phyloP scores from a whole-genome alignment of 92 coral and sea anemone genomes.

The Porites cylindrica region DNA sequence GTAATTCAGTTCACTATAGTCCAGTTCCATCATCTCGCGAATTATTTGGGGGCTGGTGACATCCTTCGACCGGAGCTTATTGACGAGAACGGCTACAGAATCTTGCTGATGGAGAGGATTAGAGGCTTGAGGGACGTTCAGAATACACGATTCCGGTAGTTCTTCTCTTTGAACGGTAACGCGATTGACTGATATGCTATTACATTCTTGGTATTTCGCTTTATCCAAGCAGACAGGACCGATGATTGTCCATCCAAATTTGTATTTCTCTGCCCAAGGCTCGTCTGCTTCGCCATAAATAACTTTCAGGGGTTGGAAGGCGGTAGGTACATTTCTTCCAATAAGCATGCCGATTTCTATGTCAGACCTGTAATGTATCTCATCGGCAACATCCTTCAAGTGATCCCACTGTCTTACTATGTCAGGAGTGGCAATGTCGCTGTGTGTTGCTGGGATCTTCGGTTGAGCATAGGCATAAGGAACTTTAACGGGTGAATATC shows the following conservation, averaged over 20 bases:
- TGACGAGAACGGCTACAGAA: conserved; percentile 17
- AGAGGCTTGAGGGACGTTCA: neutral
- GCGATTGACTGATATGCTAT: conserved; percentile 46
- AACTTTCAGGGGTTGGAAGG: conserved; percentile 58
- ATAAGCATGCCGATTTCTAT: conserved; percentile 73
- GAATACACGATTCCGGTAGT: neutral
- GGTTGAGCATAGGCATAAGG: conserved; percentile 33
- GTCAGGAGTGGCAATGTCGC: conserved; percentile 70
- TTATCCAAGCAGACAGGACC: conserved; percentile 66
- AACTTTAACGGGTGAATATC: conserved; percentile 22
- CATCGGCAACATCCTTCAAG: conserved; percentile 42
- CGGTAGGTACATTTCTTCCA: conserved; percentile 55
- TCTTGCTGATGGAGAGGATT: conserved; percentile 9
- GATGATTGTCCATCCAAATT: conserved; percentile 76
- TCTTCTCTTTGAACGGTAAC: conserved; percentile 58
- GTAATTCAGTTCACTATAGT: conserved; percentile 66
- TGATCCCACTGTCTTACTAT: conserved; percentile 72
- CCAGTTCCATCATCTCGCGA: conserved; percentile 80
- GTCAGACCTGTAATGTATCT: conserved; percentile 61
- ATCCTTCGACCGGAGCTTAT: conserved; percentile 31
- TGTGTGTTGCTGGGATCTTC: conserved; percentile 53
- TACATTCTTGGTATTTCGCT: neutral
- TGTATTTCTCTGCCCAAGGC: conserved; percentile 47
- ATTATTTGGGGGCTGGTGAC: conserved; percentile 60
- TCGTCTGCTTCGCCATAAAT: conserved; percentile 34